Evolutionary conservation across 2,797 vertebrate genomes (phyloP), one percentile per base, ranked within the genome.

Genomic region (Macropus fuliginosus): DNA sequence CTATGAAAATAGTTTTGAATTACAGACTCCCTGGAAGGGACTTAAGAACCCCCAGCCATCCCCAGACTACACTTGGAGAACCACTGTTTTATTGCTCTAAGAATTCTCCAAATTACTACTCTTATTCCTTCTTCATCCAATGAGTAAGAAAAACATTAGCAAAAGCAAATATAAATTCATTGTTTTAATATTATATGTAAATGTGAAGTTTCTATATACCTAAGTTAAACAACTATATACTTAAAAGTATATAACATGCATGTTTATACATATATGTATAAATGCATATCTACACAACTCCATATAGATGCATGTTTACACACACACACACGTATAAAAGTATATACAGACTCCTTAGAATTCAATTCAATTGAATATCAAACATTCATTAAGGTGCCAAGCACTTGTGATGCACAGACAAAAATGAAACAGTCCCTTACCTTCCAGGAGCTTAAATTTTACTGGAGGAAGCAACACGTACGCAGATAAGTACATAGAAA

Each of bases 191-290:
- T 34, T 66, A 5, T n/a, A 66, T n/a, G 31, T 66, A 66, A 66
- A 31, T 92, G 31, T 81, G 62, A 91, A 89, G 74, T 90, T 59
- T 90, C 95, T 81, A 31, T 87, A 92, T 93, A 93, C 56, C 40
- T 54, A 93, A 93, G 90, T 95, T 40, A 93, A 93, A 54, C 94
- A 57, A 55, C 90, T 95, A 91, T 31, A 57, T 57, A 31, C 57
- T 59, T 57, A 57, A 57, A 56, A 56, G 13, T 14, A 57, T 29
- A 6, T 52, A 52, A 52, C 52, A 52, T 52, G 9, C 52, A 52
- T 52, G 52, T 52, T 52, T 52, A 52, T 52, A 52, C 52, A 52
- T 52, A 52, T 52, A 52, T 52, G 52, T 52, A 52, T 52, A 52
- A 8, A 52, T 52, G 52, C 52, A 8, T 52, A 52, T 52, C 52